Percentiles rank a stretch among this genome's conserved stretches.
Evolutionary conservation across 2,888 invertebrate genomes (phyloP).

Genomic region (Caenorhabditis becei): DNA sequence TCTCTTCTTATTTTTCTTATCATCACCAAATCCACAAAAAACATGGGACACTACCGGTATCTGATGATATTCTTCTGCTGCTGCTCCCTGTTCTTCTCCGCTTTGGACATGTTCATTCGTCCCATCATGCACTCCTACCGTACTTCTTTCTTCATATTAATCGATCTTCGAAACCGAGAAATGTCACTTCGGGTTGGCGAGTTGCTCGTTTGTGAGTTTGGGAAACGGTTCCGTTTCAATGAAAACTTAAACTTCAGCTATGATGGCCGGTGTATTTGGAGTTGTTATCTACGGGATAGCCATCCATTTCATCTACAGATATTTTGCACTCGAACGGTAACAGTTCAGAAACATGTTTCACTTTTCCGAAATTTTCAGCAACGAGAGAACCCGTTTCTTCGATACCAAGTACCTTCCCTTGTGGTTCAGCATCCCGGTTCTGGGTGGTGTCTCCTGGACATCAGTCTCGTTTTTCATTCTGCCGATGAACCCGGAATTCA

Average conservation of each 20-base stretch:
- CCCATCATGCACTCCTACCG: slow-evolving; percentile 33
- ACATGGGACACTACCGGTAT: slow-evolving; percentile 53
- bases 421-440: slow-evolving; percentile 35
- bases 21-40: slow-evolving; percentile 51
- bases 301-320: slow-evolving; percentile 50
- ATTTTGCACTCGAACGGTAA: slow-evolving; percentile 41
- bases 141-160: slow-evolving; percentile 44
- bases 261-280: slow-evolving; percentile 52
- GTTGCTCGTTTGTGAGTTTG: slow-evolving; percentile 30
- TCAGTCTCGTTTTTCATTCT: slow-evolving; percentile 20
- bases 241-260: background rate
- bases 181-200: slow-evolving; percentile 8
- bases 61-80: slow-evolving; percentile 51
- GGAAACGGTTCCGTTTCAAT: background rate
- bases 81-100: slow-evolving; percentile 47
- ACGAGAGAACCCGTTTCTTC: slow-evolving; percentile 33
- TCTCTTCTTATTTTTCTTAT: slow-evolving; percentile 41
- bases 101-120: slow-evolving; percentile 33
- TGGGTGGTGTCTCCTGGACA: slow-evolving; percentile 35
- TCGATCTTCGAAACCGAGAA: slow-evolving; percentile 32
- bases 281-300: slow-evolving; percentile 46
- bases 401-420: slow-evolving; percentile 26
- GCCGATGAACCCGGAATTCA: slow-evolving; percentile 19
- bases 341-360: too few species aligned
- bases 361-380: slow-evolving; percentile 11